Percentiles rank a stretch among this genome's conserved stretches.
Conservation (phyloP, 2,888 invertebrate species). For the Diogma glabrata region DNA sequence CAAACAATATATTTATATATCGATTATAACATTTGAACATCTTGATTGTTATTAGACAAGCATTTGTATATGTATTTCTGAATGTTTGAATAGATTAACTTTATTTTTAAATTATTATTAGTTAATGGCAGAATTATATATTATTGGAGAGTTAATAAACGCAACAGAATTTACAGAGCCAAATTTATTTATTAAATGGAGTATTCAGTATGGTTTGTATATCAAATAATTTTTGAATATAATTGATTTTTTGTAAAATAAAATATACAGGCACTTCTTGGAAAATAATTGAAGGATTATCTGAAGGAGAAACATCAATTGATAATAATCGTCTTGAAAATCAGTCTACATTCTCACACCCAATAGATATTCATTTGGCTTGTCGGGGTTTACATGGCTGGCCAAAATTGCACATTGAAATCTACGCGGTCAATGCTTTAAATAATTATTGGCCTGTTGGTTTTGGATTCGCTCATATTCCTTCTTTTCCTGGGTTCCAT, state of each 20-base stretch:
- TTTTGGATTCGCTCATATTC: slow-evolving; percentile 24
- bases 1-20: too few relatives aligned
- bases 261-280: slow-evolving; percentile 84
- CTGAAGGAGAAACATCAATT: slow-evolving; percentile 82
- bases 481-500: slow-evolving; percentile 31
- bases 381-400: slow-evolving; percentile 86
- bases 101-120: too few relatives aligned
- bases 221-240: background rate
- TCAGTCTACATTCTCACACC: slow-evolving; percentile 74
- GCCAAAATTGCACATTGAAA: slow-evolving; percentile 88
- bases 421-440: slow-evolving; percentile 85
- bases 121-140: slow-evolving; percentile 80
- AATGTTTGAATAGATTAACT: too few relatives aligned
- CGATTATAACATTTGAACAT: too few relatives aligned
- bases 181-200: slow-evolving; percentile 88
- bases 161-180: slow-evolving; percentile 72
- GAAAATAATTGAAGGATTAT: slow-evolving; percentile 76
- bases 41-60: too few relatives aligned
- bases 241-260: too few relatives aligned
- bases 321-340: slow-evolving; percentile 59
- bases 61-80: too few relatives aligned
- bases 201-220: slow-evolving; percentile 69
- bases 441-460: slow-evolving; percentile 65
- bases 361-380: slow-evolving; percentile 85
- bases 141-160: slow-evolving; percentile 81